phyloP scores from a whole-genome alignment of 2,113 vertebrate species.

The Lethenteron camtschaticum region DNA sequence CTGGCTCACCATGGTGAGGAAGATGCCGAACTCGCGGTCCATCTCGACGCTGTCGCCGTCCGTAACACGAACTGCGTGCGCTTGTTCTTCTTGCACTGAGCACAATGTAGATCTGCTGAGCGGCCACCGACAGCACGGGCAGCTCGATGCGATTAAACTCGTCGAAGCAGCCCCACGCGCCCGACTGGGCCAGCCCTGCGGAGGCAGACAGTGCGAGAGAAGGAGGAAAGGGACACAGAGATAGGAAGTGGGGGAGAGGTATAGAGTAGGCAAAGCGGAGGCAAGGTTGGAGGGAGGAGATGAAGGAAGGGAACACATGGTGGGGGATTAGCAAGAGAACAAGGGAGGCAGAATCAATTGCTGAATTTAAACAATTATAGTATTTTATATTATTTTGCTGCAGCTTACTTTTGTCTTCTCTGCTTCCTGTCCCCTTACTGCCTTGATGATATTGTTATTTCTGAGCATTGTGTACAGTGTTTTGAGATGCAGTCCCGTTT shows the following conservation, averaged over 20 bases:
- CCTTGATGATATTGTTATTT: too few relatives aligned
- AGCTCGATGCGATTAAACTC: conserved; percentile 29
- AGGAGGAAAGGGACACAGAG: neutral
- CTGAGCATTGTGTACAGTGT: too few relatives aligned
- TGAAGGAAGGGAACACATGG: too few relatives aligned
- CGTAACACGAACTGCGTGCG: conserved; percentile 22
- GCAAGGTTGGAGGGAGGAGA: too few relatives aligned
- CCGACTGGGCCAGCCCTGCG: conserved; percentile 26
- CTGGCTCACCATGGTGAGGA: conserved; percentile 26
- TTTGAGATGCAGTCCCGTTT: too few relatives aligned
- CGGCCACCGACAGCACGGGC: conserved; percentile 27
- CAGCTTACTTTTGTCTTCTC: too few relatives aligned
- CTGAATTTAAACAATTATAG: too few relatives aligned
- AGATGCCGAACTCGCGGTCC: conserved; percentile 31
- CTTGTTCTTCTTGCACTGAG: conserved; percentile 29
- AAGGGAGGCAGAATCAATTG: too few relatives aligned
- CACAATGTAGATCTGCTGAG: conserved; percentile 27
- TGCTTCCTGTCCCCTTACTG: too few relatives aligned
- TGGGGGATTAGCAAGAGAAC: too few relatives aligned
- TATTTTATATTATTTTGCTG: too few relatives aligned
- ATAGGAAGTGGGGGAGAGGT: neutral
- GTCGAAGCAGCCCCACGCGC: conserved; percentile 24
- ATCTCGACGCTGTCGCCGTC: conserved; percentile 26
- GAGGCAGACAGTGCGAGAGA: neutral
- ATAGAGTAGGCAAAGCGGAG: too few relatives aligned